phyloP scores from a whole-genome alignment of 2,797 vertebrate genomes.

The Gadopsis bispinosus region DNA sequence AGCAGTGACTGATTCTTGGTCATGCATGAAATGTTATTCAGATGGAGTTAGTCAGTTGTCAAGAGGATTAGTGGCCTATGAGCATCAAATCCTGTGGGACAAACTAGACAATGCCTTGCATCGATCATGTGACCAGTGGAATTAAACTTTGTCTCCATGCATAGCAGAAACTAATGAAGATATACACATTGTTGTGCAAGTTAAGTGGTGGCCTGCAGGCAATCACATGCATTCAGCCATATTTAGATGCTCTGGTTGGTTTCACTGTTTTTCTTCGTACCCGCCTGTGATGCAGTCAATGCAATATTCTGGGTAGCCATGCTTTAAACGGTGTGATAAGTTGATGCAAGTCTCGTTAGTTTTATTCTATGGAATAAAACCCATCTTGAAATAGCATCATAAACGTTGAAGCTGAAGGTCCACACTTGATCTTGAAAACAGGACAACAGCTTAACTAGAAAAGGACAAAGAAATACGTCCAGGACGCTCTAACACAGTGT shows the following conservation, averaged over 20 bases:
- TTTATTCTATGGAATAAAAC: neutral
- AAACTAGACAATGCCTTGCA: slow-evolving; percentile 21
- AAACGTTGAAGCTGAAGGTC: neutral
- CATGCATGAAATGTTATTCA: slow-evolving; percentile 8
- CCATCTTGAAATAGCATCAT: neutral
- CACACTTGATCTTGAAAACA: neutral
- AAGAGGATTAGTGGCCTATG: slow-evolving; percentile 54
- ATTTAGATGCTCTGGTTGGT: neutral
- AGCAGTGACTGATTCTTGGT: slow-evolving; percentile 5
- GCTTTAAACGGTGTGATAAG: neutral
- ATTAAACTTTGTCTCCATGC: slow-evolving; percentile 10
- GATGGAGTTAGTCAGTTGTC: slow-evolving; percentile 22
- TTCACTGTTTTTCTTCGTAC: neutral
- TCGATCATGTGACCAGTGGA: slow-evolving; percentile 1
- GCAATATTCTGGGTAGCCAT: neutral
- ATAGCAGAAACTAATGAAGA: slow-evolving; percentile 11
- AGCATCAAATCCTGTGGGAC: slow-evolving; percentile 41
- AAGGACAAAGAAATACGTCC: neutral
- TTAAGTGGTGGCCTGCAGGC: slow-evolving; percentile 1
- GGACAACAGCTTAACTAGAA: neutral
- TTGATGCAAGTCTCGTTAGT: neutral
- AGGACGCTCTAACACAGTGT: no score
- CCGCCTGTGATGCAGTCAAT: neutral
- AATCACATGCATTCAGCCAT: neutral
- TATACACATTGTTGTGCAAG: slow-evolving; percentile 28